Conservation (phyloP, 1,140 invertebrate genomes). For the Tyrophagus putrescentiae region DNA sequence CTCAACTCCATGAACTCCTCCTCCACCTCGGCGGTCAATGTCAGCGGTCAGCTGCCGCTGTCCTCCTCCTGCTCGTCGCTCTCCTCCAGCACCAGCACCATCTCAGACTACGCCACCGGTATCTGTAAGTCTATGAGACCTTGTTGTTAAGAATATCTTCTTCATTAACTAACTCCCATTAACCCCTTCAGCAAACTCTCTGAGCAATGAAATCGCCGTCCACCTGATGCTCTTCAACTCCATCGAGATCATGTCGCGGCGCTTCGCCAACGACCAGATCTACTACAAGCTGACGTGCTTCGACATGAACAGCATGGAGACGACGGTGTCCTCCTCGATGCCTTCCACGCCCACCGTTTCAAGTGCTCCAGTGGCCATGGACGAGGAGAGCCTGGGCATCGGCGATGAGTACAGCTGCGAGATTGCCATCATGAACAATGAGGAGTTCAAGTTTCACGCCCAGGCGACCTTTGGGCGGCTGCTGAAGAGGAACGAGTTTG, state of each 20-base stretch:
- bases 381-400: background rate
- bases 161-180: background rate
- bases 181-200: background rate
- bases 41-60: no score
- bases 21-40: no score
- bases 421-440: conserved; percentile 40
- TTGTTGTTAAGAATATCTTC: no score
- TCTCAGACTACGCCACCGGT: background rate
- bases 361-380: background rate
- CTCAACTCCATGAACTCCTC: no score
- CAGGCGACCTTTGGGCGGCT: conserved; percentile 70
- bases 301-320: conserved; percentile 1
- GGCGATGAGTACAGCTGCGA: conserved; percentile 13
- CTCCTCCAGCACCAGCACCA: conserved; percentile 4
- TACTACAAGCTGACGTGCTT: background rate
- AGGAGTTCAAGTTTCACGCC: conserved; percentile 44
- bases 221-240: conserved; percentile 10
- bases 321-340: background rate
- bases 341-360: no score
- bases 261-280: background rate
- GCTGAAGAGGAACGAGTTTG: conserved; percentile 52
- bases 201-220: background rate
- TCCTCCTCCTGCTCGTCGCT: conserved; percentile 14
- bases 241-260: background rate
- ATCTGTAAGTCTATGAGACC: background rate